These are phyloP conservation scores for Phania funesta DNA, from an alignment of 2,888 invertebrate genomes.

Conservation along the genomic window DNA sequence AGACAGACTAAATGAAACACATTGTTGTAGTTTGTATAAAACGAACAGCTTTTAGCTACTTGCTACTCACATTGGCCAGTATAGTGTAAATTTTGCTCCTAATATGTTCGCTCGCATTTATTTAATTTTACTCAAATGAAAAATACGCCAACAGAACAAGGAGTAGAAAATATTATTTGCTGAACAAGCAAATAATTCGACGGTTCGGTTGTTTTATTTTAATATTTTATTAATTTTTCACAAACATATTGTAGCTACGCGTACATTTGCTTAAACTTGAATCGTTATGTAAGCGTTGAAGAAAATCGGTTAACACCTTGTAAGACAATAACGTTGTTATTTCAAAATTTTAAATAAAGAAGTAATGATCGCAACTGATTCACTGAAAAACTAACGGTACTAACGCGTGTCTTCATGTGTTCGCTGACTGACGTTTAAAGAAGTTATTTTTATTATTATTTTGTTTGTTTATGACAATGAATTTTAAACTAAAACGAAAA, in stretches of 20 bases:
- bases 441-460: neutral
- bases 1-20: neutral
- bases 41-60: constrained; percentile 4
- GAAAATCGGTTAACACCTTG: constrained; percentile 31
- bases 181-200: constrained; percentile 37
- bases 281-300: constrained; percentile 61
- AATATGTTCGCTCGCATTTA: constrained; percentile 32
- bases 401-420: constrained; percentile 18
- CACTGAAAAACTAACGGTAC: constrained; percentile 4
- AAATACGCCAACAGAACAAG: constrained; percentile 3
- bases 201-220: constrained; percentile 46
- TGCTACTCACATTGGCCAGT: constrained; percentile 7
- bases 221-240: constrained; percentile 59
- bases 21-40: neutral
- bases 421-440: neutral
- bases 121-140: constrained; percentile 49
- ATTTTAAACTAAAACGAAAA: constrained; percentile 49
- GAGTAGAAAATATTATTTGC: constrained; percentile 54
- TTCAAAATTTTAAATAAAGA: constrained; percentile 17
- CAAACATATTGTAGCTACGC: constrained; percentile 51
- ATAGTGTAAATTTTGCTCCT: constrained; percentile 18
- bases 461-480: constrained; percentile 57
- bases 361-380: constrained; percentile 27
- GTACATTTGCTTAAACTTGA: constrained; percentile 49
- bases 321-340: neutral